Conservation (phyloP, 2,888 invertebrate genomes). For the Oscheius onirici region DNA sequence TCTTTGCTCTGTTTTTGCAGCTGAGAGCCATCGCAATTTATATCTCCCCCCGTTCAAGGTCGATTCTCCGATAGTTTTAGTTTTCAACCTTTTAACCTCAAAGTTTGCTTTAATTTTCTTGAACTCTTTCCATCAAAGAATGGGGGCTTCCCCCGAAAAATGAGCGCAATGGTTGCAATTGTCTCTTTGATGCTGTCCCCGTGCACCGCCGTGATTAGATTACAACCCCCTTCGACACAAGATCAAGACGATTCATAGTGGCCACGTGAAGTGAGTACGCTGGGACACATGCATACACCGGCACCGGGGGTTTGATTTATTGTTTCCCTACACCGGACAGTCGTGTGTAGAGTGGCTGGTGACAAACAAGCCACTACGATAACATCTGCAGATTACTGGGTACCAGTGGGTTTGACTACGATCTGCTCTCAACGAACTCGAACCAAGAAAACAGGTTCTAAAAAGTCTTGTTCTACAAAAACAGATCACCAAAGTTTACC, state of each 20-base stretch:
- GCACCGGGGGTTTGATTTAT: background rate
- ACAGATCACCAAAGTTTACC: too few species aligned
- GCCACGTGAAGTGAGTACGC: slow-evolving; percentile 19
- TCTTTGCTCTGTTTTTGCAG: too few species aligned
- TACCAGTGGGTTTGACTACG: too few species aligned
- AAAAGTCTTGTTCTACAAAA: too few species aligned
- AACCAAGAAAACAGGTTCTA: too few species aligned
- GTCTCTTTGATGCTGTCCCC: background rate
- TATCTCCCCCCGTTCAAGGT: too few species aligned
- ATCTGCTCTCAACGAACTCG: too few species aligned
- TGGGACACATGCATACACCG: slow-evolving; percentile 9
- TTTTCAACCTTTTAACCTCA: background rate
- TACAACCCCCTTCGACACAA: background rate
- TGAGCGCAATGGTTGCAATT: background rate
- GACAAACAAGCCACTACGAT: background rate
- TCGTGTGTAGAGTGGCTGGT: background rate
- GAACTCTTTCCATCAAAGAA: background rate
- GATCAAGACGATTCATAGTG: slow-evolving; percentile 11
- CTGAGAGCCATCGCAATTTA: too few species aligned
- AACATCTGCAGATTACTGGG: background rate
- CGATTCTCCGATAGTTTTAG: too few species aligned
- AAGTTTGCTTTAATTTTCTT: background rate
- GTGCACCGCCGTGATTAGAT: background rate
- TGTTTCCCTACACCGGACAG: background rate
- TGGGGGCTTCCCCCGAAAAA: slow-evolving; percentile 24